Conservation (phyloP, 1,140 invertebrate species). For the Penaeus vannamei region DNA sequence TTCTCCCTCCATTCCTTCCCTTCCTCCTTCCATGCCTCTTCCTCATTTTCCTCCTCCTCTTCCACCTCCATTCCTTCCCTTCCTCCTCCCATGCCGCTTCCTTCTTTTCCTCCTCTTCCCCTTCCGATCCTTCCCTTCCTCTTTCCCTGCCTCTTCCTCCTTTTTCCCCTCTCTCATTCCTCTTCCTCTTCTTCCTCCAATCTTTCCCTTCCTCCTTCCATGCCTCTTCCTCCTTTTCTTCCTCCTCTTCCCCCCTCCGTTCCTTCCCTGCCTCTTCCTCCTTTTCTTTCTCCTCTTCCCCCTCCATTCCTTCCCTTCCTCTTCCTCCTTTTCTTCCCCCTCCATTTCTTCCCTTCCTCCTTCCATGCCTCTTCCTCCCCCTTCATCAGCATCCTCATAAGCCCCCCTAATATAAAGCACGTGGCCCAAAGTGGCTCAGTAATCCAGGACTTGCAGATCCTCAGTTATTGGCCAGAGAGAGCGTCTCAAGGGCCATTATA, state of each 20-base stretch:
- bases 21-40: background rate
- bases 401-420: too few relatives aligned
- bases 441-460: too few relatives aligned
- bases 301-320: background rate
- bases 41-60: background rate
- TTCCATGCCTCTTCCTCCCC: background rate
- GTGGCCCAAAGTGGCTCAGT: too few relatives aligned
- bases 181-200: too few relatives aligned
- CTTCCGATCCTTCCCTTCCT: background rate
- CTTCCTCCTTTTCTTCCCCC: background rate
- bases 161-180: too few relatives aligned
- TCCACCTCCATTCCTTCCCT: too few relatives aligned
- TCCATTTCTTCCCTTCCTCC: background rate
- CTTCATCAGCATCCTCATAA: background rate
- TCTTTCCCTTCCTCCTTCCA: too few relatives aligned
- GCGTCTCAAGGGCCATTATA: too few relatives aligned
- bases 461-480: too few relatives aligned
- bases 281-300: background rate
- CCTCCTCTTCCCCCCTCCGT: background rate
- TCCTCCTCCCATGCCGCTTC: background rate
- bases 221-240: too few relatives aligned
- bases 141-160: background rate
- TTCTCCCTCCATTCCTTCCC: too few relatives aligned
- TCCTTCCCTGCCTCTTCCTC: background rate
- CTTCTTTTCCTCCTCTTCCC: background rate